A percentile compares a stretch with the other conserved stretches of the same genome.
phyloP scores from a whole-genome alignment of 1,140 invertebrate genomes.

The Parasteatoda tepidariorum region DNA sequence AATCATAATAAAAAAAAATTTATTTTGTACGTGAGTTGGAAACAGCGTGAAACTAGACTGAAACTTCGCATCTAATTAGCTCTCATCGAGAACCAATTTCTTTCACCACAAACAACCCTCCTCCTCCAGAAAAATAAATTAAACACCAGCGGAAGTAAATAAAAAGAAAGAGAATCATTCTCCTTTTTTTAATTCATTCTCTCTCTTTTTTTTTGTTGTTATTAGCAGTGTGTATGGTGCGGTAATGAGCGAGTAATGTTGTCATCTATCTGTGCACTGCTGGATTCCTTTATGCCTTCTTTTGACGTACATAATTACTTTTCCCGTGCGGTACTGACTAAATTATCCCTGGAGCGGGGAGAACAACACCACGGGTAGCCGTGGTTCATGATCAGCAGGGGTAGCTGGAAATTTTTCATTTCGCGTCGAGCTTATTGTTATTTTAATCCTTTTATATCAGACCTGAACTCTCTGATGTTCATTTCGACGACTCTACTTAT shows the following conservation, averaged over 20 bases:
- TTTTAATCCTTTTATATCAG: conserved; percentile 55
- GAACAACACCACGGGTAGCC: conserved; percentile 9
- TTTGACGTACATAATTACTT: conserved; percentile 55
- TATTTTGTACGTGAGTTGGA: background rate
- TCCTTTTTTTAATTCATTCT: background rate
- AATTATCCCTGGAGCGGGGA: conserved; percentile 43
- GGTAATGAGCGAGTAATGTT: conserved; percentile 54
- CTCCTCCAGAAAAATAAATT: conserved; percentile 20
- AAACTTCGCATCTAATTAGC: conserved; percentile 56
- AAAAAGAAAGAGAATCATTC: background rate
- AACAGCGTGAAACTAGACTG: conserved; percentile 44
- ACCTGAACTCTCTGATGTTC: conserved; percentile 7
- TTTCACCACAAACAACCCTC: conserved; percentile 12
- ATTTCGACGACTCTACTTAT: conserved; percentile 29
- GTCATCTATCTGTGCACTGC: conserved; percentile 43
- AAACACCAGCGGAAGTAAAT: conserved; percentile 14
- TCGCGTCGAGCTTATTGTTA: conserved; percentile 48
- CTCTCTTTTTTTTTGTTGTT: conserved; percentile 10
- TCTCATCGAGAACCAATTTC: conserved; percentile 50
- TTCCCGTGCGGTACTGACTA: conserved; percentile 19
- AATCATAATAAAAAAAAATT: background rate
- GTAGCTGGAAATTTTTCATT: conserved; percentile 50
- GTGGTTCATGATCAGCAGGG: conserved; percentile 53
- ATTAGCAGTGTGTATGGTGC: conserved; percentile 15
- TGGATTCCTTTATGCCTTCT: conserved; percentile 33